Evolutionary conservation across 2,888 invertebrate species (phyloP), one percentile per base, ranked within the genome.

Genomic region (Tetrapedia diversipes): DNA sequence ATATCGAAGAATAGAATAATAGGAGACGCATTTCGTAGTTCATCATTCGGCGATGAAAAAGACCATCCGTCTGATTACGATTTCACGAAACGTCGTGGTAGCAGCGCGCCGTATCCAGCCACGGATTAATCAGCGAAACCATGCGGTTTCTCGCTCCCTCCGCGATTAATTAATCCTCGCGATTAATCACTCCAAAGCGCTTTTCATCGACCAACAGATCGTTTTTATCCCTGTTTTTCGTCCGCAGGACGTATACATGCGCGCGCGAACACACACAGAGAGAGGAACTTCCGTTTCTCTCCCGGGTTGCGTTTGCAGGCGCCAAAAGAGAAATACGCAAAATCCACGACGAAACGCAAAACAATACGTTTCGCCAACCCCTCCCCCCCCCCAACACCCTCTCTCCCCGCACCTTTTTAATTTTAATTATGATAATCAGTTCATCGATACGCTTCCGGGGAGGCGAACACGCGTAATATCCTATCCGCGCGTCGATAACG

Each of bases 11-110:
- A 77, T 61, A n/a, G 72, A 19, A 47, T 43, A 67, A 72, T 63
- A 63, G 64, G 24, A 47, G 56, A 72, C 22, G 72, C 57, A 77
- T 76, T 19, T 24, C 27, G 60, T 61, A 45, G 75, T 67, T 56
- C 64, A 70, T 79, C 76, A 64, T 81, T 69, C 70, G 64, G 41
- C 64, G 49, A 67, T 79, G 84, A 81, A 84, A 82, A 82, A 81
- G 76, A 71, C 81, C 79, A 82, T 79, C 77, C 75, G 79, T 82
- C 81, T 79, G 84, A 84, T 84, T 84, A 80, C 73, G 78, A 84
- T 82, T 80, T 84, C 73, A 53, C 71, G 77, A 77, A 77, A 80
- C 78, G 75, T 80, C 80, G 64, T 69, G 57, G n/a, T n/a, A n/a
- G n/a, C n/a, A n/a, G 71, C 24, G 34, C 27, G 24, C 27, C 54